Evolutionary conservation across 2,113 vertebrate genomes (phyloP).

Genomic region (Elaphurus davidianus): DNA sequence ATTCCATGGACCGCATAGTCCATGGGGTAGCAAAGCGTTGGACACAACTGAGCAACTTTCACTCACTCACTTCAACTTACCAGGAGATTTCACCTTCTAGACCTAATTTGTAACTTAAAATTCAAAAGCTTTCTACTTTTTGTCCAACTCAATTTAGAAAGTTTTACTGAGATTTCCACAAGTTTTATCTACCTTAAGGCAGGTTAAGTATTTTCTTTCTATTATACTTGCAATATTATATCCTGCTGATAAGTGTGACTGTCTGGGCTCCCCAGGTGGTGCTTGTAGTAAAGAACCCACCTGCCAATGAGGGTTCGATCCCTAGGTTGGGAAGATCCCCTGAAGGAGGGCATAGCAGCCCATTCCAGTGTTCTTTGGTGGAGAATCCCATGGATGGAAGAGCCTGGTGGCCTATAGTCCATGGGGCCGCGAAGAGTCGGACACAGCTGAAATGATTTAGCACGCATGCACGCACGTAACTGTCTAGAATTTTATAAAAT

Average conservation of each 20-base stretch:
- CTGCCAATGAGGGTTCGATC: not conserved
- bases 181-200: constrained; percentile 33
- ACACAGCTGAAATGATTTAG: not conserved
- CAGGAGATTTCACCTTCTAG: not conserved
- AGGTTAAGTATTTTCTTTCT: constrained; percentile 12
- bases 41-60: not conserved
- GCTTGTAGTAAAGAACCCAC: not conserved
- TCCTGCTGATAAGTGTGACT: not conserved
- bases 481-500: not conserved
- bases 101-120: constrained; percentile 17
- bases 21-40: not conserved
- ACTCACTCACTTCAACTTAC: not conserved
- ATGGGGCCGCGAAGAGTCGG: rapidly evolving
- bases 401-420: not conserved
- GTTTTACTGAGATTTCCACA: not conserved
- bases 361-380: not conserved
- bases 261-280: not conserved
- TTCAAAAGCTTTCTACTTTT: not conserved
- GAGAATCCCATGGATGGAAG: not conserved
- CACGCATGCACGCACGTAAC: not conserved
- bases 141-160: constrained; percentile 8
- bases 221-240: not conserved
- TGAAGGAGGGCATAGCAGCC: not conserved
- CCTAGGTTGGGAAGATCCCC: not conserved
- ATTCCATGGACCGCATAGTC: not conserved